Evolutionary conservation across 1,140 invertebrate genomes (phyloP).

Genomic region (Pristionchus pacificus): DNA sequence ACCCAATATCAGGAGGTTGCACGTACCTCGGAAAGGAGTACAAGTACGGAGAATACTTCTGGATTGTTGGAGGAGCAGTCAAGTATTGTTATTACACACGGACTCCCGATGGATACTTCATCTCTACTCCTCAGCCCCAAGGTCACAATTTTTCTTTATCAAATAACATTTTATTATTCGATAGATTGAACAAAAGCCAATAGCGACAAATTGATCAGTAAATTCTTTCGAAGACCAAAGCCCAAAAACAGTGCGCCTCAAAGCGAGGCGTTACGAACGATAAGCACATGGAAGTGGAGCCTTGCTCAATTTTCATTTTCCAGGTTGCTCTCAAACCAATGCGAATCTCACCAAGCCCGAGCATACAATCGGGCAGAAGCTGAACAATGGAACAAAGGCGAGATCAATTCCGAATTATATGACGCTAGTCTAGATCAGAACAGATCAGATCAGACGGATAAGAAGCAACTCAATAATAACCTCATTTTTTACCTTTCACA

Average conservation of each 20-base stretch:
- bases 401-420: too few relatives aligned
- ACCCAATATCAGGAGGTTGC: neutral
- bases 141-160: neutral
- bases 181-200: too few relatives aligned
- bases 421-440: too few relatives aligned
- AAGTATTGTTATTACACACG: neutral
- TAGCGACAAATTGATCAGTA: too few relatives aligned
- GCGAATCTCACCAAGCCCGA: neutral
- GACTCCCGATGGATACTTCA: neutral
- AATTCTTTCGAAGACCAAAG: too few relatives aligned
- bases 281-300: too few relatives aligned
- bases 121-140: neutral
- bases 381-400: neutral
- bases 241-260: too few relatives aligned
- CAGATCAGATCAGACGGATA: neutral
- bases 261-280: too few relatives aligned
- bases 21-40: neutral
- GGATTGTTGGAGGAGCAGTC: neutral
- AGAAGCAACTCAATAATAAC: neutral
- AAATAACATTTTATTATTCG: too few relatives aligned
- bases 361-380: neutral
- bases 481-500: neutral
- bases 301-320: too few relatives aligned
- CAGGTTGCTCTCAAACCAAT: neutral
- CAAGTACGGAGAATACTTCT: neutral